Conservation (phyloP, 2,888 invertebrate genomes). For the Eristalinus sepulchralis region DNA sequence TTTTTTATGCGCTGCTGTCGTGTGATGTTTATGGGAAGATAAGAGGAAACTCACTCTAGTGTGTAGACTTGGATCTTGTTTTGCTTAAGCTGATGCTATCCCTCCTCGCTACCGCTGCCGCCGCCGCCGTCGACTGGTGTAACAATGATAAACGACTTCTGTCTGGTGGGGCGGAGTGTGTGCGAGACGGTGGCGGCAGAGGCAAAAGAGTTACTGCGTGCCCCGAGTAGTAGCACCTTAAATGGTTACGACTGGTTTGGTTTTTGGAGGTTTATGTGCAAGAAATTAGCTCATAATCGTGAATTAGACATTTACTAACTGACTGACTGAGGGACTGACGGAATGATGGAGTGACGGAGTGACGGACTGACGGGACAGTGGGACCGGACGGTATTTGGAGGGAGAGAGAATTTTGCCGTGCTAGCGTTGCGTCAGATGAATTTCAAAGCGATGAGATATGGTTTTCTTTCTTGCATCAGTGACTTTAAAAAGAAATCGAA, state of each 20-base stretch:
- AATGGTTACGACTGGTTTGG: constrained; percentile 27
- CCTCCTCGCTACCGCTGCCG: constrained; percentile 17
- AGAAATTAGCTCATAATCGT: constrained; percentile 40
- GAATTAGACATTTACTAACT: constrained; percentile 3
- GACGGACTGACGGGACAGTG: neutral
- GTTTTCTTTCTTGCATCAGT: neutral
- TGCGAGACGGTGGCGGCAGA: neutral
- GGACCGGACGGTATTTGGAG: neutral
- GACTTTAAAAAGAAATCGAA: neutral
- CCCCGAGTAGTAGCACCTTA: constrained; percentile 5
- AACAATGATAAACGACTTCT: constrained; percentile 54
- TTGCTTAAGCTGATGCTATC: neutral
- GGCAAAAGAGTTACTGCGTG: constrained; percentile 29
- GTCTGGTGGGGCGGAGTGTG: constrained; percentile 30
- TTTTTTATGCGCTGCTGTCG: too few relatives aligned
- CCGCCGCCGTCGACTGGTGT: neutral
- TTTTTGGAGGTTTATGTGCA: constrained; percentile 10
- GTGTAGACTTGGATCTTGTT: neutral
- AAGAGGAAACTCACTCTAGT: constrained; percentile 22
- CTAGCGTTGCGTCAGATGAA: neutral
- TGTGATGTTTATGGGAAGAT: constrained; percentile 48
- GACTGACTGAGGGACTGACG: too few relatives aligned
- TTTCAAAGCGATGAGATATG: neutral
- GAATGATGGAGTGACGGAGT: neutral
- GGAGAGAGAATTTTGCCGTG: neutral